These are phyloP conservation scores for Crypturellus undulatus DNA, from an alignment of 2,113 vertebrate species.

Conservation along the genomic window DNA sequence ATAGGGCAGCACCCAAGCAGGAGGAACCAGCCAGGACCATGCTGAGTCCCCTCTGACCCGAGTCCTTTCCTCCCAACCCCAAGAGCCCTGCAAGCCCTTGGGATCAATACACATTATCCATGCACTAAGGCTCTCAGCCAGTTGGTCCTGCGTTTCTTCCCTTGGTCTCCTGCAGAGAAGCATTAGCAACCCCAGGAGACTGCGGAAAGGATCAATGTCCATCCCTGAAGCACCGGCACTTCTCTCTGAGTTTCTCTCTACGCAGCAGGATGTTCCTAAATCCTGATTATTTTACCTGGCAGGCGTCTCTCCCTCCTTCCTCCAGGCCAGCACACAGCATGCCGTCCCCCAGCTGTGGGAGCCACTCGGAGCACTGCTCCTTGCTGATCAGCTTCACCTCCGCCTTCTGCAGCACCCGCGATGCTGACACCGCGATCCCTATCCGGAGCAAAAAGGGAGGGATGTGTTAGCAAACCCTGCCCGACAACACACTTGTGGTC, in stretches of 20 bases:
- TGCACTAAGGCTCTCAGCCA: not conserved
- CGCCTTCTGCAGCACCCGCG: not conserved
- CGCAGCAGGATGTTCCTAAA: fast-evolving
- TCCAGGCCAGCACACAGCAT: conserved; percentile 57
- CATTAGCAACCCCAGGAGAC: not conserved
- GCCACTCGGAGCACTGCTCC: not conserved
- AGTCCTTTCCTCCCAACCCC: not conserved
- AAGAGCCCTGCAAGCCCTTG: not conserved
- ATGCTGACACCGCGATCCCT: not conserved
- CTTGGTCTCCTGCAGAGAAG: not conserved
- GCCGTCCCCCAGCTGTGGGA: not conserved
- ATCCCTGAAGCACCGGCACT: fast-evolving
- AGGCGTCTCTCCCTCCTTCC: not conserved
- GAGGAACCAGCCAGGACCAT: too few relatives aligned
- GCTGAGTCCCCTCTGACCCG: not conserved
- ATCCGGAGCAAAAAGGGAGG: not conserved
- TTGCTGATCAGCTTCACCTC: conserved; percentile 20
- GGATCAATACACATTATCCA: not conserved
- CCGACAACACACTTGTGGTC: not conserved
- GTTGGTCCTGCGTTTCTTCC: not conserved
- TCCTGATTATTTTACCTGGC: conserved; percentile 58
- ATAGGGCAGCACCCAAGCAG: not conserved
- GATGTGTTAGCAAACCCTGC: not conserved
- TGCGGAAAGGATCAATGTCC: fast-evolving
- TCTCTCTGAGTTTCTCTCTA: fast-evolving